These are phyloP conservation scores for Coelopa frigida DNA, from an alignment of 1,140 invertebrate genomes.

Conservation along the genomic window DNA sequence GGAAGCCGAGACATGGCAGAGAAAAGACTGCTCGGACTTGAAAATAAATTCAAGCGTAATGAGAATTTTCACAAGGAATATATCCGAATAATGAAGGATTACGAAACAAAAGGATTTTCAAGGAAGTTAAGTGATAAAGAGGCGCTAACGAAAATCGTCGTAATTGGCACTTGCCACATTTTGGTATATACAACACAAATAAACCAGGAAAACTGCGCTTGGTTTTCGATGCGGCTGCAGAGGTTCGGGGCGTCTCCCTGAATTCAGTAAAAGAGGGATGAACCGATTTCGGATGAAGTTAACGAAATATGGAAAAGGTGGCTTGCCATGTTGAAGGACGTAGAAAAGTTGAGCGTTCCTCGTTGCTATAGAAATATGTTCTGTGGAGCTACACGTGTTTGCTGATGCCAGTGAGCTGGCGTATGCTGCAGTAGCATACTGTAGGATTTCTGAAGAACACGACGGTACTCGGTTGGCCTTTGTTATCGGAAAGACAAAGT, in stretches of 20 bases:
- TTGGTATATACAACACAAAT: conserved; percentile 22
- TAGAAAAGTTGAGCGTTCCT: too few species aligned
- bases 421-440: too few species aligned
- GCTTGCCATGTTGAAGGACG: too few species aligned
- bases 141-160: conserved; percentile 8
- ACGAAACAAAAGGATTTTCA: conserved; percentile 17
- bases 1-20: too few species aligned
- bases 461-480: too few species aligned
- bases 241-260: neutral
- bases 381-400: neutral
- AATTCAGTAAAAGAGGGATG: conserved; percentile 9
- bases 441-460: neutral
- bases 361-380: too few species aligned
- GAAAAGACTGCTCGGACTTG: too few species aligned
- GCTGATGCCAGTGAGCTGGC: too few species aligned
- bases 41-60: too few species aligned
- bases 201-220: conserved; percentile 26
- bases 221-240: conserved; percentile 29
- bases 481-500: too few species aligned
- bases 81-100: too few species aligned
- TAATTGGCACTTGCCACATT: conserved; percentile 33
- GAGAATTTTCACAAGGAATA: too few species aligned
- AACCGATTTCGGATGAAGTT: conserved; percentile 1
- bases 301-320: conserved; percentile 1
- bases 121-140: conserved; percentile 6